Evolutionary conservation across 2,113 vertebrate genomes (phyloP).

Genomic region (Brachirus orientalis): DNA sequence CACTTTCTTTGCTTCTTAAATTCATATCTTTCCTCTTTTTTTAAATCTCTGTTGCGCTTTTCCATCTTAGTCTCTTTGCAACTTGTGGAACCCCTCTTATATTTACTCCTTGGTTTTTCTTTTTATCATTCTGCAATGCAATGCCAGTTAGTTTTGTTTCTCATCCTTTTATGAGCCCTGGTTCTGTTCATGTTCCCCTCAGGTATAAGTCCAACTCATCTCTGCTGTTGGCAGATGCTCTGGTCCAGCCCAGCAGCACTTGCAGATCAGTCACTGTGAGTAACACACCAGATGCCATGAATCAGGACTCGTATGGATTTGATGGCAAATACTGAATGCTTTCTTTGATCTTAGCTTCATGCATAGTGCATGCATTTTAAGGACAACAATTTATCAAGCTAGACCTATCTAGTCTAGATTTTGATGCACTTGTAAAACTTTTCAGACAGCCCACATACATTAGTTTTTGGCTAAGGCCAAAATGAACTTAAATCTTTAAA

Average conservation of each 20-base stretch:
- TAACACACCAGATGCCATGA: conserved; percentile 4
- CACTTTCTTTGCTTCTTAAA: too few relatives aligned
- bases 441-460: too few relatives aligned
- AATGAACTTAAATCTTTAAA: too few relatives aligned
- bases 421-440: too few relatives aligned
- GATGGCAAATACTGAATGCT: neutral
- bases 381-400: neutral
- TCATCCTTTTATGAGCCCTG: neutral
- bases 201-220: conserved; percentile 95
- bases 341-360: neutral
- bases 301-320: neutral
- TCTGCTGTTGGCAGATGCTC: conserved; percentile 92
- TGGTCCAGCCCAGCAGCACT: conserved; percentile 90
- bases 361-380: neutral
- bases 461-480: too few relatives aligned
- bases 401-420: too few relatives aligned
- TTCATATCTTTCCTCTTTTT: too few relatives aligned
- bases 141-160: too few relatives aligned
- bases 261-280: conserved; percentile 89
- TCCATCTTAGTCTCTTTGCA: neutral
- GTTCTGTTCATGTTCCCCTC: conserved; percentile 45
- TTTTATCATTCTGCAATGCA: neutral
- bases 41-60: neutral
- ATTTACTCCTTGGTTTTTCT: neutral
- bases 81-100: too few relatives aligned